phyloP scores from a whole-genome alignment of 2,888 invertebrate genomes.

The Mycogona germanica region DNA sequence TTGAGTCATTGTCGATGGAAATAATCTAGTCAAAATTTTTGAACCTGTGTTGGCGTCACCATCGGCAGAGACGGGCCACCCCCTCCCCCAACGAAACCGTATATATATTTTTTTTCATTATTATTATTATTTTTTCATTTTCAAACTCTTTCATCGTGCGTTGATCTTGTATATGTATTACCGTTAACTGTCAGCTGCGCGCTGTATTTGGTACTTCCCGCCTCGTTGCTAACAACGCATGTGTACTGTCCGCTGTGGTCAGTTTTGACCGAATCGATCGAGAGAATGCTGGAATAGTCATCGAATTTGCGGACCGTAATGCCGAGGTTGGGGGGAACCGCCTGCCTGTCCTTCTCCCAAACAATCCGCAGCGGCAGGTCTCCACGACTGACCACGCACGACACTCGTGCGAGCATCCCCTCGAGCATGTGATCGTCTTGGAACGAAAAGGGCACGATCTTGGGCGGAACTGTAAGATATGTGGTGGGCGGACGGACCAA shows the following conservation, averaged over 20 bases:
- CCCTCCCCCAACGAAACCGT: too few species aligned
- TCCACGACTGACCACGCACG: slow-evolving; percentile 18
- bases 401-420: slow-evolving; percentile 18
- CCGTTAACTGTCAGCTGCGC: slow-evolving; percentile 18
- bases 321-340: neutral
- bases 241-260: slow-evolving; percentile 16
- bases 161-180: slow-evolving; percentile 10
- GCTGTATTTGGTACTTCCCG: slow-evolving; percentile 16
- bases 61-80: too few species aligned
- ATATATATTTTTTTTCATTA: too few species aligned
- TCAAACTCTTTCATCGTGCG: too few species aligned
- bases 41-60: too few species aligned
- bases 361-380: slow-evolving; percentile 13
- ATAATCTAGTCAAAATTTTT: too few species aligned
- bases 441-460: slow-evolving; percentile 18
- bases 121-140: too few species aligned
- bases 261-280: slow-evolving; percentile 11
- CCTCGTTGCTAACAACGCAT: slow-evolving; percentile 16
- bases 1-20: too few species aligned
- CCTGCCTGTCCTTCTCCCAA: slow-evolving; percentile 17
- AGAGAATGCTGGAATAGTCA: slow-evolving; percentile 17
- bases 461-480: slow-evolving; percentile 16
- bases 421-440: slow-evolving; percentile 19
- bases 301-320: slow-evolving; percentile 14
- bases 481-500: too few species aligned